These are phyloP conservation scores for Agrotis puta DNA, from an alignment of 2,888 invertebrate genomes.

Conservation along the genomic window DNA sequence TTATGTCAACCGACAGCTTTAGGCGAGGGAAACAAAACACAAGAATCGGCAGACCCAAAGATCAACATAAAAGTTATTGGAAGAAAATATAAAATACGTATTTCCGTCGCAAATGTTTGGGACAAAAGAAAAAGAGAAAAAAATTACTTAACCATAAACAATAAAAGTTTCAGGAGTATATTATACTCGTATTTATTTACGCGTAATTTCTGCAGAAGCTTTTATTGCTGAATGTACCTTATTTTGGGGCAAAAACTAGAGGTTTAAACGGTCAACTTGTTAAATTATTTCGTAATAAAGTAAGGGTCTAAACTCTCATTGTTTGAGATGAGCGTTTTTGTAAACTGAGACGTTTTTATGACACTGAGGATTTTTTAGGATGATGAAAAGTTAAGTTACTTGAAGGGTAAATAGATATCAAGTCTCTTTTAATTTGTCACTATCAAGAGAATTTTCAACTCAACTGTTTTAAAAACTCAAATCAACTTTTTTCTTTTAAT, in stretches of 20 bases:
- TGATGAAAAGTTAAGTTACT: constrained; percentile 26
- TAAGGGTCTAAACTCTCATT: constrained; percentile 27
- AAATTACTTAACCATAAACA: constrained; percentile 54
- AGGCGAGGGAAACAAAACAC: constrained; percentile 40
- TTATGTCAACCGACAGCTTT: constrained; percentile 35
- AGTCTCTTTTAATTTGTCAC: not conserved
- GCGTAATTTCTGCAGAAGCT: constrained; percentile 43
- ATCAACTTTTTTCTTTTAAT: too few species aligned
- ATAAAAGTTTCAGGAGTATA: constrained; percentile 57
- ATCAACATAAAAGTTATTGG: constrained; percentile 47
- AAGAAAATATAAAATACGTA: constrained; percentile 24
- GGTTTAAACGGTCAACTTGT: constrained; percentile 24
- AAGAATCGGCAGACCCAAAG: constrained; percentile 27
- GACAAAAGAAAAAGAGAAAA: constrained; percentile 61
- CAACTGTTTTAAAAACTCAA: not conserved
- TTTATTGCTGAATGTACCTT: constrained; percentile 31
- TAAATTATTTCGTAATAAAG: constrained; percentile 40
- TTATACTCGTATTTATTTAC: constrained; percentile 32
- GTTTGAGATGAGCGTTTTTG: constrained; percentile 28
- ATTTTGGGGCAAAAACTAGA: constrained; percentile 30
- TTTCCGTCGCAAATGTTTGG: constrained; percentile 31
- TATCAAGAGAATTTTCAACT: not conserved
- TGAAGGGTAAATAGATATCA: constrained; percentile 9
- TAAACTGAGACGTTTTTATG: constrained; percentile 26
- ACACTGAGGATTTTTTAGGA: constrained; percentile 13